Percentiles rank a stretch among this genome's conserved stretches.
These are phyloP conservation scores for Zoanthus sociatus DNA, from an alignment of 92 coral and sea anemone species.

Conservation along the genomic window DNA sequence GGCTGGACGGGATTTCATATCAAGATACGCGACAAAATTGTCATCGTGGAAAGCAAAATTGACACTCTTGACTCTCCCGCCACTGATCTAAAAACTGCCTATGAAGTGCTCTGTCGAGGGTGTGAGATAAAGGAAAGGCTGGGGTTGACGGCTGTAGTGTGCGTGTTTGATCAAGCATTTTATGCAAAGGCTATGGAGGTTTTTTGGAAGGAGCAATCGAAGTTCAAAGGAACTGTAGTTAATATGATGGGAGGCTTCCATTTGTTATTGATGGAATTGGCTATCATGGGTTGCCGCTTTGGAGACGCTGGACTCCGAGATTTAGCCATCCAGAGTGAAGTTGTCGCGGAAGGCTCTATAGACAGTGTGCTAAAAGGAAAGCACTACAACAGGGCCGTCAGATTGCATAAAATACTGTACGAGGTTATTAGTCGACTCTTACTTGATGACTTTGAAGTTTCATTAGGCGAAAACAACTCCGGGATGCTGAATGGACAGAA, in stretches of 20 bases:
- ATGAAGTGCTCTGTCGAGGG: conserved; percentile 77
- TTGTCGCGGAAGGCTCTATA: too few species aligned
- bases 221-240: conserved; percentile 24
- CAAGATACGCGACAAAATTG: conserved; percentile 63
- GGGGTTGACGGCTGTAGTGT: too few species aligned
- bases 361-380: background rate
- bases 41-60: conserved; percentile 71
- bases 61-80: conserved; percentile 78
- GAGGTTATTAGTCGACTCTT: background rate
- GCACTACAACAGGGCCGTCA: background rate
- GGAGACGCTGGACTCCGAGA: background rate
- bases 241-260: conserved; percentile 55
- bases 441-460: conserved; percentile 35
- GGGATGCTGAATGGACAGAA: background rate
- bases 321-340: too few species aligned
- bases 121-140: too few species aligned
- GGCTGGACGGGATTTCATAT: conserved; percentile 86
- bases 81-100: conserved; percentile 75
- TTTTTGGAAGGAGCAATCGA: background rate
- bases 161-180: background rate
- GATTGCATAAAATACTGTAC: background rate
- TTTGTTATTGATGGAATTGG: background rate
- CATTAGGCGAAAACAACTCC: background rate
- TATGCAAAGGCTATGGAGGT: background rate
- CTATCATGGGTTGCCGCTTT: background rate